phyloP scores from a whole-genome alignment of 2,113 vertebrate species.

The Tapirus terrestris region DNA sequence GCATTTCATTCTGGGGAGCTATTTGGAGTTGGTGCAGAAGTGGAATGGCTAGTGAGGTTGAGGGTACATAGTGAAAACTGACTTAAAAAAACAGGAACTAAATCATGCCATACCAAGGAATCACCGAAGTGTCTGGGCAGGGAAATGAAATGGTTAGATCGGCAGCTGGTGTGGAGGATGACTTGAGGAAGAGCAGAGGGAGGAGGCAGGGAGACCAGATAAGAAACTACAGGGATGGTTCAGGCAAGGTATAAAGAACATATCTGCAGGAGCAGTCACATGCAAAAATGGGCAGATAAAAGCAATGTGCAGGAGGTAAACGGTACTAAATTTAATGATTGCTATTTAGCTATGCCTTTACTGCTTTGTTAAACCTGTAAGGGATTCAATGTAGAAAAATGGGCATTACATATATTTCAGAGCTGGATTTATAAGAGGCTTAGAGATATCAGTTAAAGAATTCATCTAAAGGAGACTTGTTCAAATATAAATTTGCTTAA shows the following conservation, averaged over 20 bases:
- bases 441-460: not conserved
- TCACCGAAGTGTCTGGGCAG: not conserved
- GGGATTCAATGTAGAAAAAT: not conserved
- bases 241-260: not conserved
- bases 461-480: not conserved
- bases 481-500: slow-evolving; percentile 38
- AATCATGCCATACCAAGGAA: not conserved
- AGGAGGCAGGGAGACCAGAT: not conserved
- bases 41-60: not conserved
- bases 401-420: not conserved
- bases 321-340: not conserved
- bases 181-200: not conserved
- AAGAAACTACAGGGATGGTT: not conserved
- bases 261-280: not conserved
- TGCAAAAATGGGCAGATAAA: not conserved
- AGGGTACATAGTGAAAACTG: not conserved
- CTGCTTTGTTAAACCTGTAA: not conserved
- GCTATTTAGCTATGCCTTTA: not conserved
- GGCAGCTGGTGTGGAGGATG: not conserved
- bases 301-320: not conserved
- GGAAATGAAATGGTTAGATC: not conserved
- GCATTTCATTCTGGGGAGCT: not conserved
- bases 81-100: not conserved
- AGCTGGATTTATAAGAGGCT: not conserved
- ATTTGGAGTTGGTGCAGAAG: not conserved